Conservation (phyloP, 2,113 vertebrate species). For the Camelus bactrianus region DNA sequence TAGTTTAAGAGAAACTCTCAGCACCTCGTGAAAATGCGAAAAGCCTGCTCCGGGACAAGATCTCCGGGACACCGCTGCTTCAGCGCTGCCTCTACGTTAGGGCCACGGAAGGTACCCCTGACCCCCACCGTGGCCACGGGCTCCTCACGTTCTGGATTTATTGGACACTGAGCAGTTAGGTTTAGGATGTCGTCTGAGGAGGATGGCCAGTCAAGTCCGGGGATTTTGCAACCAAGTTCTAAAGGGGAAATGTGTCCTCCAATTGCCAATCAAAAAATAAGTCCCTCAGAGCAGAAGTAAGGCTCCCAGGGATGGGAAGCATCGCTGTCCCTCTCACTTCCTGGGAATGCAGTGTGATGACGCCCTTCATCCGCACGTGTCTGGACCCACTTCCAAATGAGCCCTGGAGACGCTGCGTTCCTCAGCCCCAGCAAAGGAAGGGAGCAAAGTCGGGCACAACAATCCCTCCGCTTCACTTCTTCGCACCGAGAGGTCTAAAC, state of each 20-base stretch:
- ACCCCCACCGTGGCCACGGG: rapidly evolving
- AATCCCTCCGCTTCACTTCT: background rate
- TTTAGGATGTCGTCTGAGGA: too few relatives aligned
- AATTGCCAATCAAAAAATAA: constrained; percentile 4
- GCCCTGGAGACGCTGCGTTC: background rate
- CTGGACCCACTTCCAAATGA: background rate
- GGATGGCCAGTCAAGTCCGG: background rate
- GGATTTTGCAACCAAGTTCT: background rate
- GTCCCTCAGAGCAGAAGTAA: background rate
- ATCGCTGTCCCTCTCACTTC: background rate
- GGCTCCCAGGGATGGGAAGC: background rate
- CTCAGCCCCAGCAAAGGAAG: too few relatives aligned
- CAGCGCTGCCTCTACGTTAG: rapidly evolving
- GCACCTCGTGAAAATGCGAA: background rate
- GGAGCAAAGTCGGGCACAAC: background rate
- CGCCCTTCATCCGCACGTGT: background rate
- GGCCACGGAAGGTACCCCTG: background rate
- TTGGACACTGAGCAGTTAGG: rapidly evolving
- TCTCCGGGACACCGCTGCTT: background rate
- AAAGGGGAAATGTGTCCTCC: background rate
- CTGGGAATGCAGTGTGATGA: background rate
- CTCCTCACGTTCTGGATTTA: background rate
- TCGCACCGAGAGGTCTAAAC: background rate
- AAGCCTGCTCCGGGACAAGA: background rate
- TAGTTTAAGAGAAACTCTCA: background rate